Evolutionary conservation across 2,113 vertebrate genomes (phyloP).

Genomic region (Larimichthys crocea): DNA sequence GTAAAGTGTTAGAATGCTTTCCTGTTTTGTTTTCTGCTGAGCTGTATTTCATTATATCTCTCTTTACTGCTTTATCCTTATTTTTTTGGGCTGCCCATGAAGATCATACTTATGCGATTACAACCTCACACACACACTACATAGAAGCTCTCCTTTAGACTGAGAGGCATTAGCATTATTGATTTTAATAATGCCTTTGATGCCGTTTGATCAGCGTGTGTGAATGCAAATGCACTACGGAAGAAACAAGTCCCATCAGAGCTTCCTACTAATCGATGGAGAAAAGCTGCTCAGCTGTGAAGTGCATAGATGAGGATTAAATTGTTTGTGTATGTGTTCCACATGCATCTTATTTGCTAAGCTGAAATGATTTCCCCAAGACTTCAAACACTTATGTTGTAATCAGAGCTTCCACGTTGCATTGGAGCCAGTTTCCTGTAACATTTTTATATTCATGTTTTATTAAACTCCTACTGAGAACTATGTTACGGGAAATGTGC

Average conservation of each 20-base stretch:
- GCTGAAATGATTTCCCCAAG: constrained; percentile 35
- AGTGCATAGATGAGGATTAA: constrained; percentile 55
- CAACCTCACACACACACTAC: constrained; percentile 15
- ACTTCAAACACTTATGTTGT: constrained; percentile 49
- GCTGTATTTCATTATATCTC: background rate
- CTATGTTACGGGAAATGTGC: constrained; percentile 1
- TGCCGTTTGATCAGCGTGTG: constrained; percentile 55
- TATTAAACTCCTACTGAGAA: background rate
- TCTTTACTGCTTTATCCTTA: background rate
- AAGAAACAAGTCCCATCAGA: constrained; percentile 44
- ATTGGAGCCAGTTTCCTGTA: background rate
- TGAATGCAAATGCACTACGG: constrained; percentile 37
- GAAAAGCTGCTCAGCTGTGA: constrained; percentile 58
- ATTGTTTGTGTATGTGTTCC: constrained; percentile 59
- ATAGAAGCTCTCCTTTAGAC: constrained; percentile 15
- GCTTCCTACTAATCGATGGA: constrained; percentile 56
- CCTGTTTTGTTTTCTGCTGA: background rate
- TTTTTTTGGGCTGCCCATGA: constrained; percentile 1
- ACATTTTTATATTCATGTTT: background rate
- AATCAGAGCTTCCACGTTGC: constrained; percentile 7
- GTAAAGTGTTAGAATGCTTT: background rate
- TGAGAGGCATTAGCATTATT: constrained; percentile 64
- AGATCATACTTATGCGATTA: background rate
- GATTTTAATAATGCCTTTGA: constrained; percentile 65
- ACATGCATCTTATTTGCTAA: constrained; percentile 44